These are phyloP conservation scores for Microtus pennsylvanicus DNA, from an alignment of 2,113 vertebrate genomes.

Conservation along the genomic window DNA sequence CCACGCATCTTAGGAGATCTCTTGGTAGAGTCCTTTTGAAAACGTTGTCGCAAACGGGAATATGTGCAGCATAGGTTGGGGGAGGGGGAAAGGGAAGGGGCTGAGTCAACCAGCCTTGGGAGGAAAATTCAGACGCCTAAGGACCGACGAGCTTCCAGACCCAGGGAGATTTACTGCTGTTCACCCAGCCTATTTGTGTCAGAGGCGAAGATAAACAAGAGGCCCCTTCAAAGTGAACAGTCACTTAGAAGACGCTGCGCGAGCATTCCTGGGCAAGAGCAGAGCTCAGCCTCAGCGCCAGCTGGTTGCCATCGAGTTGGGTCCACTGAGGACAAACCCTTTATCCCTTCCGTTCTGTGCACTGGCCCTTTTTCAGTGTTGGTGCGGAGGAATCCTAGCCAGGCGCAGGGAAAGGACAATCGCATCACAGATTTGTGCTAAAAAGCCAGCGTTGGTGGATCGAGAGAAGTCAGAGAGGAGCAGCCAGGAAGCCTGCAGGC, in stretches of 20 bases:
- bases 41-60: conserved; percentile 8
- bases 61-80: neutral
- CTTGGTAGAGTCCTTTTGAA: conserved; percentile 72
- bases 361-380: conserved; percentile 63
- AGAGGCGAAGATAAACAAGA: conserved; percentile 80
- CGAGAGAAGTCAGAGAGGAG: conserved; percentile 74
- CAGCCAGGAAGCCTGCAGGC: conserved; percentile 46
- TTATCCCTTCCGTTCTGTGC: conserved; percentile 61
- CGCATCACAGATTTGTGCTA: conserved; percentile 73
- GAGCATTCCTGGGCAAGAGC: conserved; percentile 76
- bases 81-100: neutral
- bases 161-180: conserved; percentile 78
- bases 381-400: conserved; percentile 72
- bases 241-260: conserved; percentile 84
- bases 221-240: conserved; percentile 73
- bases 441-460: conserved; percentile 72
- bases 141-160: conserved; percentile 34
- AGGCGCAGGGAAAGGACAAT: conserved; percentile 68
- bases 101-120: conserved; percentile 60
- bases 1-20: conserved; percentile 52
- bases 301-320: neutral
- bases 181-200: conserved; percentile 71
- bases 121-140: conserved; percentile 37
- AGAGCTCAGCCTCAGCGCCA: neutral
- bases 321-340: conserved; percentile 45